These are phyloP conservation scores for Melanogrammus aeglefinus DNA, from an alignment of 2,797 vertebrate genomes.

Conservation along the genomic window DNA sequence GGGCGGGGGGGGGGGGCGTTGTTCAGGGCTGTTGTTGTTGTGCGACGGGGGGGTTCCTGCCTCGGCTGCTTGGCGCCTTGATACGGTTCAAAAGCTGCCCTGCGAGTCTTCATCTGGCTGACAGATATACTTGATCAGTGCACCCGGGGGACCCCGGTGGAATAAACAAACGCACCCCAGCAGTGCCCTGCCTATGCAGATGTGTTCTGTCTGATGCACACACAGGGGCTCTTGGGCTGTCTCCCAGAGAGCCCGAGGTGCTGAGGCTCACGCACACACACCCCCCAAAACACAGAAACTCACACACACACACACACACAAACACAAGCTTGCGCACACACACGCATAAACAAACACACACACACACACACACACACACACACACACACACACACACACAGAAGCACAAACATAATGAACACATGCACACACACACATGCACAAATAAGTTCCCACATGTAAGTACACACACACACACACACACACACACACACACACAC, in stretches of 20 bases:
- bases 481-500: too few species aligned
- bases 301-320: conserved; percentile 23
- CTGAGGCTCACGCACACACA: conserved; percentile 48
- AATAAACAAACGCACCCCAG: conserved; percentile 54
- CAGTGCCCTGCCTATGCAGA: conserved; percentile 55
- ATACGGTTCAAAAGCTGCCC: conserved; percentile 11
- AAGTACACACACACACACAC: too few species aligned
- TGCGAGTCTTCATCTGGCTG: conserved; percentile 51
- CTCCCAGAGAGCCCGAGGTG: conserved; percentile 47
- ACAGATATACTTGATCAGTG: conserved; percentile 57
- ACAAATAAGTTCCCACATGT: too few species aligned
- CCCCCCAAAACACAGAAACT: too few species aligned
- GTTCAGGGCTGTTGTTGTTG: conserved; percentile 9
- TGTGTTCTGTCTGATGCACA: conserved; percentile 46
- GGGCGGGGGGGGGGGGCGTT: not conserved
- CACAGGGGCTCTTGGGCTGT: conserved; percentile 51
- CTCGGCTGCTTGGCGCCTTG: conserved; percentile 14
- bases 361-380: conserved; percentile 31
- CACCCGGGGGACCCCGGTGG: conserved; percentile 40
- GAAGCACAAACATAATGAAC: not conserved
- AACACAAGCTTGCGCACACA: too few species aligned
- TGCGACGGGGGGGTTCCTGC: conserved; percentile 2
- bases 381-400: conserved; percentile 20
- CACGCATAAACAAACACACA: not conserved
- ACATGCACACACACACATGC: too few species aligned